These are phyloP conservation scores for Drosophila kurseongensis DNA, from an alignment of 1,140 invertebrate genomes.

Conservation along the genomic window DNA sequence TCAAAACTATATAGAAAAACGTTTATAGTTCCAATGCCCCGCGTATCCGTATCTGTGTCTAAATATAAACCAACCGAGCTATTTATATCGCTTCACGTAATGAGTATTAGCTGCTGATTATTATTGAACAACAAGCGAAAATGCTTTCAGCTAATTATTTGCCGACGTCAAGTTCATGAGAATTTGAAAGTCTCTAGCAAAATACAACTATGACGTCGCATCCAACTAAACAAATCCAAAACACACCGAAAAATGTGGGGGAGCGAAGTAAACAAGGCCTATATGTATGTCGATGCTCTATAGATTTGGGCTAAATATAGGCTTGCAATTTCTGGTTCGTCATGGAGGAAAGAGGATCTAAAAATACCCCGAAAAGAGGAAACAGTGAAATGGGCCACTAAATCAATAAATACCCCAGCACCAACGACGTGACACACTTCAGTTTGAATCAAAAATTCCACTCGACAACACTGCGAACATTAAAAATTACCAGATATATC, in stretches of 20 bases:
- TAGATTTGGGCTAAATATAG: slow-evolving; percentile 39
- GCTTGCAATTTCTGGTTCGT: slow-evolving; percentile 69
- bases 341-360: slow-evolving; percentile 33
- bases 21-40: slow-evolving; percentile 17
- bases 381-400: slow-evolving; percentile 47
- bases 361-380: slow-evolving; percentile 17
- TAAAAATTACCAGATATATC: slow-evolving; percentile 77
- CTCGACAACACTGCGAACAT: slow-evolving; percentile 73
- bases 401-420: slow-evolving; percentile 51
- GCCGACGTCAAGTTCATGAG: slow-evolving; percentile 76
- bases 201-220: slow-evolving; percentile 67
- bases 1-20: slow-evolving; percentile 29
- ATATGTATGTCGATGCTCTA: slow-evolving; percentile 49
- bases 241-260: slow-evolving; percentile 29
- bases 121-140: slow-evolving; percentile 68
- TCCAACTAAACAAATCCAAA: slow-evolving; percentile 44
- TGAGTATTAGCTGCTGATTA: slow-evolving; percentile 63
- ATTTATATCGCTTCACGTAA: slow-evolving; percentile 75
- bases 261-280: slow-evolving; percentile 54
- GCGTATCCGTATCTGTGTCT: slow-evolving; percentile 39
- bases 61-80: slow-evolving; percentile 57
- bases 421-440: slow-evolving; percentile 68
- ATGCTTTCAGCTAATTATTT: slow-evolving; percentile 69
- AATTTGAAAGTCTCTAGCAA: slow-evolving; percentile 33
- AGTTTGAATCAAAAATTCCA: slow-evolving; percentile 31